Conservation (phyloP, 2,113 vertebrate species). For the Ctenomys sociabilis region DNA sequence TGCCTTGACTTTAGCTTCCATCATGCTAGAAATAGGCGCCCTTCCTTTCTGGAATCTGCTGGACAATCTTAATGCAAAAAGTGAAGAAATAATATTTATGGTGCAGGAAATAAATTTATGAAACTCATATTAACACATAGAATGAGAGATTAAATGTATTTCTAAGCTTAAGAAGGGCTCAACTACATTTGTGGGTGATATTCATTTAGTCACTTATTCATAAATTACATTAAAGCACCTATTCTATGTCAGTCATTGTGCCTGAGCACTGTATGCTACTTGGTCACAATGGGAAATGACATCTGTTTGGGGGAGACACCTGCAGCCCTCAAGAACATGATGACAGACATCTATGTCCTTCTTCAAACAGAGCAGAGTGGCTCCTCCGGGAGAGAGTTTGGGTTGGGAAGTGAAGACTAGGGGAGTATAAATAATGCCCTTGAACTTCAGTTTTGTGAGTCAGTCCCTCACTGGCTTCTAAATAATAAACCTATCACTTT, state of each 20-base stretch:
- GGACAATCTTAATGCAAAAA: background rate
- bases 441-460: background rate
- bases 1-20: background rate
- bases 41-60: slow-evolving; percentile 1
- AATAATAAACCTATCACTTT: slow-evolving; percentile 18
- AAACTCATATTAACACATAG: slow-evolving; percentile 46
- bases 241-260: slow-evolving; percentile 36
- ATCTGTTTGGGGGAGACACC: background rate
- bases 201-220: slow-evolving; percentile 54
- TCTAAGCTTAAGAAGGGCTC: slow-evolving; percentile 51
- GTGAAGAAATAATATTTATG: background rate
- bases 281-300: slow-evolving; percentile 43
- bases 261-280: background rate
- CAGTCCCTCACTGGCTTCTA: slow-evolving; percentile 10
- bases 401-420: background rate
- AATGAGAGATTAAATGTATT: slow-evolving; percentile 42
- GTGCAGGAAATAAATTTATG: slow-evolving; percentile 50
- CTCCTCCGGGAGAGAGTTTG: background rate
- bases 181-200: slow-evolving; percentile 20
- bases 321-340: background rate
- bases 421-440: background rate
- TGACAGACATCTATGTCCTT: background rate
- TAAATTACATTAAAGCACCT: slow-evolving; percentile 41
- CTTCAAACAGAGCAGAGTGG: background rate
- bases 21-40: slow-evolving; percentile 14